phyloP scores from a whole-genome alignment of 2,113 vertebrate genomes.

The Cottus gobio region DNA sequence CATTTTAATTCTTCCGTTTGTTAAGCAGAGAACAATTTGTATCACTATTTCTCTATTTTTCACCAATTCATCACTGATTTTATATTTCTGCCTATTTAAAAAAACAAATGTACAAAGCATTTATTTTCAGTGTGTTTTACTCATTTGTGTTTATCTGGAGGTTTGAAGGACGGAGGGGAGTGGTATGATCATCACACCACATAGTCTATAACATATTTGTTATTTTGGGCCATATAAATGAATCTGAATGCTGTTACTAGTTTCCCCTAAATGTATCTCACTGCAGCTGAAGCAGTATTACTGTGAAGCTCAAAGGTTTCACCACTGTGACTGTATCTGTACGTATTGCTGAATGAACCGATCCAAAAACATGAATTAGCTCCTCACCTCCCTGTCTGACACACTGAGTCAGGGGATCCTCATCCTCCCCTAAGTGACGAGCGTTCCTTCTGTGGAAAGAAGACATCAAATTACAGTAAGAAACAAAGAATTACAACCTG shows the following conservation, averaged over 20 bases:
- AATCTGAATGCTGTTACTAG: background rate
- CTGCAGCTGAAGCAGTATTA: background rate
- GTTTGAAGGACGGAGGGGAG: background rate
- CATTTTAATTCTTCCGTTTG: background rate
- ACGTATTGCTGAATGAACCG: background rate
- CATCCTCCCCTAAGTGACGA: slow-evolving; percentile 81
- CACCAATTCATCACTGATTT: background rate
- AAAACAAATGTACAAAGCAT: background rate
- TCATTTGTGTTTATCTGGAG: background rate
- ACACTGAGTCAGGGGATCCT: slow-evolving; percentile 84
- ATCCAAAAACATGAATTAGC: background rate
- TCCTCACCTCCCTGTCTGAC: slow-evolving; percentile 85
- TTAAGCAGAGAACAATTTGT: background rate
- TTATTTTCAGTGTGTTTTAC: background rate
- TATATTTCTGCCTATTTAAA: background rate
- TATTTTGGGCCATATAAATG: background rate
- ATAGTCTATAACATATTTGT: background rate
- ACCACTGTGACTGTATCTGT: background rate
- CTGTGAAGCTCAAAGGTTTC: background rate
- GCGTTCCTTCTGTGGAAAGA: slow-evolving; percentile 80
- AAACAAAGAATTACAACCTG: background rate
- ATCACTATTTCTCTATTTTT: too few species aligned
- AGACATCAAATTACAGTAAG: background rate
- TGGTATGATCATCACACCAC: background rate
- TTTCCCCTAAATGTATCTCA: background rate